A percentile compares a stretch with the other conserved stretches of the same genome.
These are phyloP conservation scores for Antheraea assamensis DNA, from an alignment of 2,888 invertebrate genomes.

Conservation along the genomic window DNA sequence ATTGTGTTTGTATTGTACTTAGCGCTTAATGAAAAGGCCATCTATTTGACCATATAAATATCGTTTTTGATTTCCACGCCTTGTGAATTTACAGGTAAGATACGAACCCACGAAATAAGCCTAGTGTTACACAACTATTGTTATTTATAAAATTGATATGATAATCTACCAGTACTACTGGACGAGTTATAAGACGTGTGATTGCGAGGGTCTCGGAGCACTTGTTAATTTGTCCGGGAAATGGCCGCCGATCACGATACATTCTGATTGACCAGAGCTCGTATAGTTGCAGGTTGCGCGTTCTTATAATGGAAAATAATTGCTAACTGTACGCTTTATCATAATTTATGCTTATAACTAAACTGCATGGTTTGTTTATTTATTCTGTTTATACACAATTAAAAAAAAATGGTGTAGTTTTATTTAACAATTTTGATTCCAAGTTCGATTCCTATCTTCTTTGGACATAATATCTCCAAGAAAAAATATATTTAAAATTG, in stretches of 20 bases:
- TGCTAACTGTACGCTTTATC: background rate
- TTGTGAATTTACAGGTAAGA: no score
- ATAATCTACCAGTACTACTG: background rate
- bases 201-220: background rate
- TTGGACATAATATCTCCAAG: no score
- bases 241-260: background rate
- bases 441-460: no score
- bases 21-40: no score
- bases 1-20: no score
- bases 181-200: background rate
- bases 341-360: background rate
- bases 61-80: no score
- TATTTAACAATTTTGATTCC: no score
- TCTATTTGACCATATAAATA: no score
- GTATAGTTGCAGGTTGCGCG: background rate
- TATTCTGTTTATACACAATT: background rate
- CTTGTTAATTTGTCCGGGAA: background rate
- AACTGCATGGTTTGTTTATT: background rate
- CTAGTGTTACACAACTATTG: background rate
- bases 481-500: no score
- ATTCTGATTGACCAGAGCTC: background rate
- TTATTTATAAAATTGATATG: constrained; percentile 1
- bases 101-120: no score
- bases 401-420: no score
- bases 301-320: background rate